Conservation (phyloP, 1,140 invertebrate species). For the Glomeris maerens region DNA sequence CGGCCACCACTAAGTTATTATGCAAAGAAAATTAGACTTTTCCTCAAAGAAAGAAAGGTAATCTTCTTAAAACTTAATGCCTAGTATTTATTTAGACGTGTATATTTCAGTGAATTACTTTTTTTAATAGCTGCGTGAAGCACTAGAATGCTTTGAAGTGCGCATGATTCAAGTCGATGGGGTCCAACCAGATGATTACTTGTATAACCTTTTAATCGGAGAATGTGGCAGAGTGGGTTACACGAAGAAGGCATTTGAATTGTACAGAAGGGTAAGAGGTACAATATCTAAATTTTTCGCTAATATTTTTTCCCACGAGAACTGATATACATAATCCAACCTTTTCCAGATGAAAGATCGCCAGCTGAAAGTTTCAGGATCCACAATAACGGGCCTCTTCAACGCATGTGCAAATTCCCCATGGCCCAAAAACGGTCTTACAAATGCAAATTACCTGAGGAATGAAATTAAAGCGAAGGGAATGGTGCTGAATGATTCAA, state of each 20-base stretch:
- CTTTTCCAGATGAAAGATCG: conserved; percentile 52
- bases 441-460: conserved; percentile 46
- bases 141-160: conserved; percentile 55
- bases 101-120: no score
- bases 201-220: conserved; percentile 64
- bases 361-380: conserved; percentile 45
- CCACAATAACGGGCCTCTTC: conserved; percentile 68
- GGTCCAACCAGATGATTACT: conserved; percentile 57
- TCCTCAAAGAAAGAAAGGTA: no score
- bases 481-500: conserved; percentile 51
- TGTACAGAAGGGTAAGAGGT: conserved; percentile 48
- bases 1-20: no score
- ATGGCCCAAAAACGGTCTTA: conserved; percentile 43
- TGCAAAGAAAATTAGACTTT: no score
- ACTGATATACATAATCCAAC: conserved; percentile 5
- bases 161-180: conserved; percentile 56
- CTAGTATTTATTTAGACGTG: no score
- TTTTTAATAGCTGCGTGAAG: conserved; percentile 36
- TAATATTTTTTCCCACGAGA: not conserved
- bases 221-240: conserved; percentile 64
- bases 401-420: conserved; percentile 74
- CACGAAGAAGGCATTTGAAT: conserved; percentile 63
- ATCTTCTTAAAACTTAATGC: no score
- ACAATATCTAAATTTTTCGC: not conserved
- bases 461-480: conserved; percentile 51